Percentiles rank a stretch among this genome's conserved stretches.
phyloP scores from a whole-genome alignment of 2,888 invertebrate species.

The Ennomos fuscantarius region DNA sequence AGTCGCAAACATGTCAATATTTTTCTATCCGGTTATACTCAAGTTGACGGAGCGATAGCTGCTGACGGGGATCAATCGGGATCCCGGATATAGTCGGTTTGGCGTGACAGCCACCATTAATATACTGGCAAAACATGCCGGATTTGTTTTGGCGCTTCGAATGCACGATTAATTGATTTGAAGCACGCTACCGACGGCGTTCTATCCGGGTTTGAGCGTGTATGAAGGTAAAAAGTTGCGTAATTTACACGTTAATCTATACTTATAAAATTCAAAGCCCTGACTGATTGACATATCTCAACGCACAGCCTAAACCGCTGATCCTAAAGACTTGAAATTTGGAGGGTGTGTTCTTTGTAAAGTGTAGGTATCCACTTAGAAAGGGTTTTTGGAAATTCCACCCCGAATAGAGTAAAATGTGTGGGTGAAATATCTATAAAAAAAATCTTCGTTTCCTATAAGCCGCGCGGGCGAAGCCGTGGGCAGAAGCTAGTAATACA shows the following conservation, averaged over 20 bases:
- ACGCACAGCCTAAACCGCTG: no score
- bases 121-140: conserved; percentile 63
- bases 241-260: conserved; percentile 1
- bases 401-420: no score
- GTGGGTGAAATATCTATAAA: no score
- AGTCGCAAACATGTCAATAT: conserved; percentile 3
- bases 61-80: conserved; percentile 53
- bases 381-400: no score
- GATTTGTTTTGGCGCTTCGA: conserved; percentile 76
- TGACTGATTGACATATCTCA: no score
- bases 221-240: conserved; percentile 9
- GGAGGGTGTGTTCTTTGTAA: no score
- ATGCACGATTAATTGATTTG: conserved; percentile 75
- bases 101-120: conserved; percentile 67
- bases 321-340: no score
- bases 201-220: background rate
- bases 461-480: no score
- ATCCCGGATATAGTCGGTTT: conserved; percentile 50
- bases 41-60: conserved; percentile 17
- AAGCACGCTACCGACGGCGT: conserved; percentile 56
- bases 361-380: no score
- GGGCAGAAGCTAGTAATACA: no score
- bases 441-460: no score
- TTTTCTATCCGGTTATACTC: conserved; percentile 2
- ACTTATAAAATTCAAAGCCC: background rate